Evolutionary conservation across 2,797 vertebrate species (phyloP).

Genomic region (Chelonia mydas): DNA sequence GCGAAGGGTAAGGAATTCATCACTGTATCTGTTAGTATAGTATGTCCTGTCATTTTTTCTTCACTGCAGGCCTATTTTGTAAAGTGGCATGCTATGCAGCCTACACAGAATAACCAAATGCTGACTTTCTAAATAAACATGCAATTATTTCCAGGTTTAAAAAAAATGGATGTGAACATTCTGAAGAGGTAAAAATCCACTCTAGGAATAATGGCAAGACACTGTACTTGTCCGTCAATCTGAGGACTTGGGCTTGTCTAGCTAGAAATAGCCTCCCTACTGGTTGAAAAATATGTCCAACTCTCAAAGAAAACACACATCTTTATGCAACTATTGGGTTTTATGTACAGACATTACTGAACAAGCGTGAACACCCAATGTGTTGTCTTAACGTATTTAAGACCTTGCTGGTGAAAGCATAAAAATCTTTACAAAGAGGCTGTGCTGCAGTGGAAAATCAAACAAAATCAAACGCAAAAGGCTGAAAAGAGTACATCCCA

Average conservation of each 20-base stretch:
- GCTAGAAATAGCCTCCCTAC: constrained; percentile 63
- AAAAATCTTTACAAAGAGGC: constrained; percentile 79
- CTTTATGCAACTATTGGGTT: constrained; percentile 73
- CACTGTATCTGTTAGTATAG: constrained; percentile 52
- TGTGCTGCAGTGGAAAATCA: constrained; percentile 79
- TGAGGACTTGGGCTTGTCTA: constrained; percentile 65
- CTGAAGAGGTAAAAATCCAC: constrained; percentile 58
- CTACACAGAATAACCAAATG: constrained; percentile 69
- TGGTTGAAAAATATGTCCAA: constrained; percentile 60
- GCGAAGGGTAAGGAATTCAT: constrained; percentile 43
- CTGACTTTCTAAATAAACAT: constrained; percentile 68
- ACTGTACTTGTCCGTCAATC: constrained; percentile 57
- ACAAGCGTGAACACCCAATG: constrained; percentile 77
- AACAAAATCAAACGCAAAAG: constrained; percentile 83
- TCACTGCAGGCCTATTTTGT: constrained; percentile 64
- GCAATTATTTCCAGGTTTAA: constrained; percentile 75
- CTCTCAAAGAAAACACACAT: constrained; percentile 71
- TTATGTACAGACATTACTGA: constrained; percentile 75
- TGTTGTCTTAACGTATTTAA: constrained; percentile 82
- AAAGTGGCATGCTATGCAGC: constrained; percentile 72
- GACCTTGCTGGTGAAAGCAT: constrained; percentile 82
- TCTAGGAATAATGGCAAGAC: constrained; percentile 47
- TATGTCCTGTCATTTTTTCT: constrained; percentile 36
- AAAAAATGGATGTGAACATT: constrained; percentile 57
- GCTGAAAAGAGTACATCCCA: constrained; percentile 82